Evolutionary conservation across 2,113 vertebrate species (phyloP).

Genomic region (Gymnarchus niloticus): DNA sequence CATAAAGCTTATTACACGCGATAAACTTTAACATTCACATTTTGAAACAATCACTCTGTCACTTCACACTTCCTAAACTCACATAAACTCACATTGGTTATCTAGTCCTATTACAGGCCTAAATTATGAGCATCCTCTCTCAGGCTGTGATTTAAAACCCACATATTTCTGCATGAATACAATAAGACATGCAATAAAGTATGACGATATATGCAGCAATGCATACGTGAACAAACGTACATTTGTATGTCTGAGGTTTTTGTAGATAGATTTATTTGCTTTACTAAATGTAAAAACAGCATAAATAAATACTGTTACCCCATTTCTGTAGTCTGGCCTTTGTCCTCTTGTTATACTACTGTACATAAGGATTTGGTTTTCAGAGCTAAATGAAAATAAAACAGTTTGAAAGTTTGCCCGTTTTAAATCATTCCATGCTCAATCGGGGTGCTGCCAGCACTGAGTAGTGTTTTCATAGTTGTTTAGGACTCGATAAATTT

Average conservation of each 20-base stretch:
- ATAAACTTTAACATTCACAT: background rate
- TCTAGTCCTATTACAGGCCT: slow-evolving; percentile 16
- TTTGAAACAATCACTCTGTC: background rate
- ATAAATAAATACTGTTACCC: too few relatives aligned
- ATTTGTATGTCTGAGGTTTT: too few relatives aligned
- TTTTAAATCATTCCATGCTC: background rate
- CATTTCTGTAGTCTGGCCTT: too few relatives aligned
- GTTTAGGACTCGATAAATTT: background rate
- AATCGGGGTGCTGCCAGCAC: background rate
- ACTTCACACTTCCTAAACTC: slow-evolving; percentile 9
- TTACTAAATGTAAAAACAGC: too few relatives aligned
- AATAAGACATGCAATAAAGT: background rate
- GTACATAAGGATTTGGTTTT: background rate
- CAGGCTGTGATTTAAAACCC: background rate
- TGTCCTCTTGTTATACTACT: background rate
- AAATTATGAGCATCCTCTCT: background rate
- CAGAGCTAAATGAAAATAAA: background rate
- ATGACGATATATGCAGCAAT: background rate
- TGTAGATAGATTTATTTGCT: too few relatives aligned
- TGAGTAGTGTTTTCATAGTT: background rate
- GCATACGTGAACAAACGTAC: background rate
- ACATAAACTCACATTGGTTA: background rate
- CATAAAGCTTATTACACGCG: background rate
- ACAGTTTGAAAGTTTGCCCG: background rate
- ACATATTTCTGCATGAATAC: background rate